Percentiles rank a stretch among this genome's conserved stretches.
Conservation (phyloP, 1,140 invertebrate genomes). For the Odontomachus brunneus region DNA sequence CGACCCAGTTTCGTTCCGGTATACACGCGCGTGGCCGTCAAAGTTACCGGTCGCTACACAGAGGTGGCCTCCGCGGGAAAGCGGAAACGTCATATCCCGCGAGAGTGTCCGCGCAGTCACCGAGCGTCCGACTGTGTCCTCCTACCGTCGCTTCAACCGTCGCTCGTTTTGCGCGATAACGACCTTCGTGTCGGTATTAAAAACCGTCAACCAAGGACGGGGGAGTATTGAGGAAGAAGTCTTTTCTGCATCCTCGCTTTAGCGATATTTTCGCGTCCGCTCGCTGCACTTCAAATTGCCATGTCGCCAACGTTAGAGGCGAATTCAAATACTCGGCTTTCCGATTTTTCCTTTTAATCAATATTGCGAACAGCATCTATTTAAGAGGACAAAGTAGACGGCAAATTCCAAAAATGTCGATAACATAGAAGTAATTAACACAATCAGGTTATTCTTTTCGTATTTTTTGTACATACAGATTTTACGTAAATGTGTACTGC, state of each 20-base stretch:
- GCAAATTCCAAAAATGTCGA: no score
- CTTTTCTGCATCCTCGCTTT: not conserved
- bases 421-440: no score
- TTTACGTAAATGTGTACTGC: no score
- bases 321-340: not conserved
- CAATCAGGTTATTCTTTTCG: no score
- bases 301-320: not conserved
- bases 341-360: no score
- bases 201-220: no score
- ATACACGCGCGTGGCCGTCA: conserved; percentile 30
- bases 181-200: conserved; percentile 19
- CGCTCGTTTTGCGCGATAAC: conserved; percentile 50
- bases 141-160: not conserved
- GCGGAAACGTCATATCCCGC: conserved; percentile 34
- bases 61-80: conserved; percentile 12
- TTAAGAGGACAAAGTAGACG: no score
- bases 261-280: not conserved
- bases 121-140: conserved; percentile 10
- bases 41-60: conserved; percentile 18
- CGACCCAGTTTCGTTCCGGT: conserved; percentile 39
- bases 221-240: conserved; percentile 6
- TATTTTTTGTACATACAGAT: no score
- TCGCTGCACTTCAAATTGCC: not conserved
- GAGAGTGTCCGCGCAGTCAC: conserved; percentile 10
- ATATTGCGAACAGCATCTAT: no score